Evolutionary conservation across 2,113 vertebrate species (phyloP).

Genomic region (Lonchura striata): DNA sequence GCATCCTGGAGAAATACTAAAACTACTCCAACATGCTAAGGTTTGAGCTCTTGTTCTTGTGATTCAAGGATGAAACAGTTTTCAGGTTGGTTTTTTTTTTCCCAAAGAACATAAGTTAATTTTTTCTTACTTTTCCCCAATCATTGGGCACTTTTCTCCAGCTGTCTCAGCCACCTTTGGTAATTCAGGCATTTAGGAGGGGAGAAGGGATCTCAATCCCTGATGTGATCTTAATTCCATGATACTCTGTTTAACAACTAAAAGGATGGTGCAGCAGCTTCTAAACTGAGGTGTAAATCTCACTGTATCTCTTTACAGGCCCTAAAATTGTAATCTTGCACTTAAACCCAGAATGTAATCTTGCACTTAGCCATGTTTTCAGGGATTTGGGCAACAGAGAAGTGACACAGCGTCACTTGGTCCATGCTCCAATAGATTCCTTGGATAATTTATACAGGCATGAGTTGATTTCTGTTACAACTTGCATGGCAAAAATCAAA

Average conservation of each 20-base stretch:
- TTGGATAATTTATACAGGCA: neutral
- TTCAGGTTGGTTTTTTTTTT: neutral
- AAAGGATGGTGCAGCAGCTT: neutral
- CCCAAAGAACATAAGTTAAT: neutral
- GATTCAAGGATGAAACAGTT: neutral
- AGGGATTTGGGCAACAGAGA: neutral
- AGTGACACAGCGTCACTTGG: neutral
- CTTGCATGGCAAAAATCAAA: neutral
- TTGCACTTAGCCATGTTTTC: slow-evolving; percentile 16
- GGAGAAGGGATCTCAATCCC: neutral
- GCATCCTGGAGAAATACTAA: neutral
- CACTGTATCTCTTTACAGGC: neutral
- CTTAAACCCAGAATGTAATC: slow-evolving; percentile 1
- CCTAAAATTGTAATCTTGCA: neutral
- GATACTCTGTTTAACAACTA: neutral
- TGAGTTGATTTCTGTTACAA: neutral
- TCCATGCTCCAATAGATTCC: neutral
- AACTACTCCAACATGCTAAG: neutral
- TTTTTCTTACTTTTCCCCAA: neutral
- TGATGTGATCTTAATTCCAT: neutral
- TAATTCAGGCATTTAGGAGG: neutral
- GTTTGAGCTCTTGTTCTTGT: neutral
- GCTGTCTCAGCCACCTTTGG: neutral
- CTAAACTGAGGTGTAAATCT: neutral
- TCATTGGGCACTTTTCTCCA: neutral